Percentiles rank a stretch among this genome's conserved stretches.
Conservation (phyloP, 2,113 vertebrate species). For the Phoenicopterus ruber region DNA sequence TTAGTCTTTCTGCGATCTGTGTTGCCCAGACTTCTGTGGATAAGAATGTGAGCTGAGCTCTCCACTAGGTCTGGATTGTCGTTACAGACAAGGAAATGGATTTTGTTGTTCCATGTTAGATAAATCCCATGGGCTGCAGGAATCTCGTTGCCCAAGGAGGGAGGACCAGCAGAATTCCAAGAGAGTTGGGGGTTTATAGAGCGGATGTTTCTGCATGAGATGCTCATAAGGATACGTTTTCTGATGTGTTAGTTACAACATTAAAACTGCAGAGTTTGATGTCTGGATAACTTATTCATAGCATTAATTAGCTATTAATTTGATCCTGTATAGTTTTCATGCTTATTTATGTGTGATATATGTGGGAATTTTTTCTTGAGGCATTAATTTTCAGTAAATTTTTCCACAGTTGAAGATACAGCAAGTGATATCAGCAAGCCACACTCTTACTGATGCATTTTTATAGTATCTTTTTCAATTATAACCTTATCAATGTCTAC, state of each 20-base stretch:
- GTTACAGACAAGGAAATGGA: background rate
- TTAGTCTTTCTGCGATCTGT: background rate
- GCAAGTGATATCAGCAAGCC: background rate
- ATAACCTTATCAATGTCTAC: background rate
- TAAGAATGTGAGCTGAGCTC: background rate
- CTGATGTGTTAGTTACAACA: background rate
- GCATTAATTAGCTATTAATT: constrained; percentile 23
- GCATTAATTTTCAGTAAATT: background rate
- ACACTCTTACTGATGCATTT: background rate
- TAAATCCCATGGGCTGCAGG: background rate
- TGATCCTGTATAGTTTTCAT: background rate
- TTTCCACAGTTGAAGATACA: background rate
- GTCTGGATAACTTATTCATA: background rate
- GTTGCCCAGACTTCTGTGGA: background rate
- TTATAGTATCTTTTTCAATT: background rate
- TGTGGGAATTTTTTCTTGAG: background rate
- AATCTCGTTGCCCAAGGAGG: background rate
- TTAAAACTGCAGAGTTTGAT: background rate
- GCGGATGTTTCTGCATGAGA: background rate
- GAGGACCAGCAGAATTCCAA: background rate
- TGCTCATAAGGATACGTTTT: background rate
- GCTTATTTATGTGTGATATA: background rate
- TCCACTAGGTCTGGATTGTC: background rate
- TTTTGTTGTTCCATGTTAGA: background rate
- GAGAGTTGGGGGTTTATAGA: background rate